Evolutionary conservation across 2,797 vertebrate genomes (phyloP).

Genomic region (Scarus forsteni): DNA sequence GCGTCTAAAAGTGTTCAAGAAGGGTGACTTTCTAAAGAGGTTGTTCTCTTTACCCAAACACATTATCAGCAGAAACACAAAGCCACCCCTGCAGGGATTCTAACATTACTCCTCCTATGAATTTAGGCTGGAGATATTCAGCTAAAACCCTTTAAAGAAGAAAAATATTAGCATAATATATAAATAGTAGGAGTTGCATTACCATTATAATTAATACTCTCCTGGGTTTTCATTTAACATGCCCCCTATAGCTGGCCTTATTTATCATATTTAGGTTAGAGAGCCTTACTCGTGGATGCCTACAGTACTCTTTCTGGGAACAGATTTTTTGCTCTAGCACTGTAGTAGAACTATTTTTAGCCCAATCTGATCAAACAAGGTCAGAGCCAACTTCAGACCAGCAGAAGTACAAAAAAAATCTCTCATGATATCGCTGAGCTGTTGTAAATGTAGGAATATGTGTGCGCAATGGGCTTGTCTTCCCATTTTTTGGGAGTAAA

Average conservation of each 20-base stretch:
- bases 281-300: background rate
- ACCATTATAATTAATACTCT: no score
- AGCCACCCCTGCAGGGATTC: no score
- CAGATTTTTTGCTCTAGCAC: background rate
- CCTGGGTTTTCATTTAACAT: no score
- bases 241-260: background rate
- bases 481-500: background rate
- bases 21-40: no score
- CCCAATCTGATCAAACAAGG: constrained; percentile 27
- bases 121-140: no score
- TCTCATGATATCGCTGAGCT: constrained; percentile 15
- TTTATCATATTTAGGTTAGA: background rate
- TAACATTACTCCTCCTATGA: no score
- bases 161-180: no score
- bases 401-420: background rate
- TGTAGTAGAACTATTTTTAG: constrained; percentile 35
- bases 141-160: no score
- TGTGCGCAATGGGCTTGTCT: background rate
- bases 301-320: background rate
- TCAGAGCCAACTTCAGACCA: constrained; percentile 5
- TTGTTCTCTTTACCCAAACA: no score
- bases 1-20: no score
- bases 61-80: no score
- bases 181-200: no score
- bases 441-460: background rate